Base-by-base conservation (phyloP, 2,888 invertebrate species). In the Acleris holmiana region DNA sequence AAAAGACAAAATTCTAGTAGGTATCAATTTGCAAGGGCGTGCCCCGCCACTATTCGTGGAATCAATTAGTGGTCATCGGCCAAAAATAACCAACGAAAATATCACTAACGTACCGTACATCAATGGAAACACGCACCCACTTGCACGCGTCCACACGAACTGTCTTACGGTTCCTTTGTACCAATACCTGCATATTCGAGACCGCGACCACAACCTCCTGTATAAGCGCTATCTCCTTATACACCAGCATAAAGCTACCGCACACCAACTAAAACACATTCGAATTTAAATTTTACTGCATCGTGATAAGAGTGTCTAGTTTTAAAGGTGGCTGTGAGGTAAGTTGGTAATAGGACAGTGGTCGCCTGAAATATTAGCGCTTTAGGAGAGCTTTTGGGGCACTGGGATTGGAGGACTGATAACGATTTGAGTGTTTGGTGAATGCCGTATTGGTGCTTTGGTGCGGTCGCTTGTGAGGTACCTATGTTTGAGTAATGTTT, bases 121-220 rank as follows among this genome's bases (percentile, higher is more conserved):
- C 65, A 71, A 61, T 77, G 89, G 77, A 76, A 56, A 78, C 74
- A 10, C 23, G 35, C 66, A 47, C 68, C 64, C 76, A 74, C 80
- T 78, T 79, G 83, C 79, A 84, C 83, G 85, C 78, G 80, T 75
- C 84, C 86, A 84, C 82, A 85, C 79, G 80, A 79, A 83, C 87
- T 87, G 88, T 88, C 89, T 88, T 89, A 83, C 86, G 78, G 69
- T 71, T 75, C 82, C 89, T 89, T 89, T 90, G 88, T 88, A 84
- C 80, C 89, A 85, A 89, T 89, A 89, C 88, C 86, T 89, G 89
- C 91, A 91, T 91, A 91, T 91, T 91, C 90, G 86, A 89, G 83
- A 82, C 84, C 82, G 86, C 83, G 84, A 84, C 89, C 89, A 80
- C 87, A 83, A 80, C 84, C 74, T 76, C 83, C 84, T 86, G 75